Percentiles rank a stretch among this genome's conserved stretches.
Conservation (phyloP, 37 sponge, comb jelly and placozoan species). For the Theonella swinhoei region DNA sequence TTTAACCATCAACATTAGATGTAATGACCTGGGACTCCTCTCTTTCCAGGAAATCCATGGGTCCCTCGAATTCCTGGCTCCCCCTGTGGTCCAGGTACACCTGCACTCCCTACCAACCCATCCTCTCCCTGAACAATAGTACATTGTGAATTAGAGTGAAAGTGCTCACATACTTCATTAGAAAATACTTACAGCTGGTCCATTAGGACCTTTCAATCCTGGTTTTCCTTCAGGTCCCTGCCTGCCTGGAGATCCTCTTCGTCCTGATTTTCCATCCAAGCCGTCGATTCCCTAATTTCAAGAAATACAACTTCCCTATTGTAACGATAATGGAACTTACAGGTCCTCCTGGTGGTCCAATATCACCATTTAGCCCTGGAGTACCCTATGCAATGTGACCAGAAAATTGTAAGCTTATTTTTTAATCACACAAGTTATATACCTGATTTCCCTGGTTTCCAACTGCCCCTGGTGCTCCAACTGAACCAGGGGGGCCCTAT, state of each 20-base stretch:
- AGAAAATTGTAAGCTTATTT: not conserved
- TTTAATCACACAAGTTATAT: too few relatives aligned
- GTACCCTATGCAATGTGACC: slow-evolving; percentile 30
- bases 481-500: slow-evolving; percentile 59
- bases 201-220: slow-evolving; percentile 50
- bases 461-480: slow-evolving; percentile 42
- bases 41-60: slow-evolving; percentile 29
- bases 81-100: slow-evolving; percentile 61
- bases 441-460: slow-evolving; percentile 48
- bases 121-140: slow-evolving; percentile 57
- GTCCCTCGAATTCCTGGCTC: slow-evolving; percentile 44
- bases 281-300: slow-evolving; percentile 56
- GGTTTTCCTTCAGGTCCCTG: slow-evolving; percentile 37
- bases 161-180: too few relatives aligned
- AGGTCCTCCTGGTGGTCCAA: slow-evolving; percentile 47
- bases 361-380: slow-evolving; percentile 48
- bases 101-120: slow-evolving; percentile 47
- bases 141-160: too few relatives aligned
- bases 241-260: slow-evolving; percentile 29
- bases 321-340: too few relatives aligned
- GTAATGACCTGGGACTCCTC: slow-evolving; percentile 29
- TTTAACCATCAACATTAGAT: too few relatives aligned
- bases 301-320: not conserved
- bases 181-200: slow-evolving; percentile 54
- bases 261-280: slow-evolving; percentile 48